Evolutionary conservation across 2,888 invertebrate species (phyloP), one percentile per base, ranked within the genome.

Genomic region (Troides oblongomaculatus): DNA sequence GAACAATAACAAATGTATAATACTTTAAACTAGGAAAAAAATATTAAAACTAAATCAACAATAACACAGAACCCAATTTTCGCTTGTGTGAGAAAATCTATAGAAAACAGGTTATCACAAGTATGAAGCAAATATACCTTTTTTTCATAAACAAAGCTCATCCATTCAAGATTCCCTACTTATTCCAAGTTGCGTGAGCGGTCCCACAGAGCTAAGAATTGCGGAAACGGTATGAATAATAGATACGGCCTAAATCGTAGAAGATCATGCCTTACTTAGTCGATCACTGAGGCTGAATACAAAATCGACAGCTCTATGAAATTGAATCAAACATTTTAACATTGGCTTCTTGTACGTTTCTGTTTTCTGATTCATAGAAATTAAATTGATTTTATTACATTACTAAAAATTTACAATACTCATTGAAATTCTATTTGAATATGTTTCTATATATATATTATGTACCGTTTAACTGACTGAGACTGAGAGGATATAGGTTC

Each of bases 181-280:
- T 53, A 53, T 66, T 50, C 39, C 50, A 66, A 50, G 65, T 60
- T 62, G 67, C 62, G 43, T 67, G 56, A 62, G 57, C 39, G 39
- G 53, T 30, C 53, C 56, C 62, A 56, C 23, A 62, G 56, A 23
- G 43, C 56, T 23, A 62, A 43, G 67, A 57, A 57, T 53, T 66
- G 21, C 43, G 43, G 62, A 67, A 67, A 57, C 67, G 53, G 36
- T 57, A 57, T 62, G 61, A 67, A 67, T 67, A 67, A 67, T 62
- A 67, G 62, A 67, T 67, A 25, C 56, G 56, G 39, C 53, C 62
- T 67, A 62, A 67, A 57, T 62, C 62, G 53, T 67, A 57, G 56
- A 62, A 67, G 43, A 67, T 67, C 56, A 23, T 46, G 65, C 50
- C 62, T 7, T 57, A 62, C 66, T 66, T 59, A 64, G 56, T 56